Conservation (phyloP, 2,888 invertebrate genomes). For the Apomyelois bistriatella region DNA sequence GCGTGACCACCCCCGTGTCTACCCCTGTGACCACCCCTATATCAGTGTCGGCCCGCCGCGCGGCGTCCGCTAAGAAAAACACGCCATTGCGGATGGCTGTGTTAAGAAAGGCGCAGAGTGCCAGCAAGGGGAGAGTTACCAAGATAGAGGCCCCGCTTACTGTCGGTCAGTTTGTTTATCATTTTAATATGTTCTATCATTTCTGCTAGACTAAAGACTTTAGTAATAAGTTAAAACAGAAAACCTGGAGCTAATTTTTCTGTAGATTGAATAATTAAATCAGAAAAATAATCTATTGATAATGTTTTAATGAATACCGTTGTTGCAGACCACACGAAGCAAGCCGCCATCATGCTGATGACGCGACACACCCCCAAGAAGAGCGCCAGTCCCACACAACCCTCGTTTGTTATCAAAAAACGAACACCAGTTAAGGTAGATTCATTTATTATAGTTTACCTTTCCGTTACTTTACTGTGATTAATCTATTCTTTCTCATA, state of each 20-base stretch:
- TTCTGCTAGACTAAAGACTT: no score
- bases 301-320: not conserved
- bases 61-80: conserved; percentile 18
- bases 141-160: conserved; percentile 52
- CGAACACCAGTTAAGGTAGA: conserved; percentile 13
- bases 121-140: conserved; percentile 29
- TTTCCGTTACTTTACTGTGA: no score
- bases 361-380: conserved; percentile 57
- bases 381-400: conserved; percentile 19
- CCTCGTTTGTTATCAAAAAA: conserved; percentile 33
- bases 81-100: conserved; percentile 47
- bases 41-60: no score
- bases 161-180: conserved; percentile 40
- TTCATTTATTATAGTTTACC: no score
- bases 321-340: conserved; percentile 65
- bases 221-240: no score
- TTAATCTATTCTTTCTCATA: no score
- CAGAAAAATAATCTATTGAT: no score
- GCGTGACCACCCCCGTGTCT: conserved; percentile 6
- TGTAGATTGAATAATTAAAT: no score
- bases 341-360: conserved; percentile 68
- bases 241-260: no score
- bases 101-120: conserved; percentile 37
- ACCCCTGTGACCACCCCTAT: not conserved
- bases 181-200: no score